A percentile compares a stretch with the other conserved stretches of the same genome.
These are phyloP conservation scores for Sylvia borin DNA, from an alignment of 2,797 vertebrate genomes.

Conservation along the genomic window DNA sequence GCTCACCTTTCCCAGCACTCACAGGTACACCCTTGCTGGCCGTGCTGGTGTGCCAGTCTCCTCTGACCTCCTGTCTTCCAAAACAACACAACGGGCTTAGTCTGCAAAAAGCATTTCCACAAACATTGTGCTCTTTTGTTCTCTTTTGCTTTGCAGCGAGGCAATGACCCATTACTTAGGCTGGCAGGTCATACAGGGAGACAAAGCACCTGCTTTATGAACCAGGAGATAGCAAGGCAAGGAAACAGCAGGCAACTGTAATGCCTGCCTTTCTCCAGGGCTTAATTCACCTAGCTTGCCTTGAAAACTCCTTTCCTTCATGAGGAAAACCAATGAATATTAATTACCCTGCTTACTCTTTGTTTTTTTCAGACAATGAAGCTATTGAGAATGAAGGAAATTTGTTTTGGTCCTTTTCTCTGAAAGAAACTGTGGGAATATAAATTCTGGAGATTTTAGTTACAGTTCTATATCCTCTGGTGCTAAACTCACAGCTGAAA, in stretches of 20 bases:
- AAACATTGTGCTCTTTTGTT: background rate
- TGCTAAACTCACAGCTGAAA: background rate
- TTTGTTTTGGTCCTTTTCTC: background rate
- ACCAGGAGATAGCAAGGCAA: background rate
- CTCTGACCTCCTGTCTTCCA: background rate
- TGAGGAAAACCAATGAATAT: background rate
- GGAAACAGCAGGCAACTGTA: background rate
- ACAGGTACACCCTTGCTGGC: background rate
- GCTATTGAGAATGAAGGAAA: background rate
- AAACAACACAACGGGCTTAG: rapidly evolving
- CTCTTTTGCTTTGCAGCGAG: background rate
- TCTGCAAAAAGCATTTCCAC: rapidly evolving
- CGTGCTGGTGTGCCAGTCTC: background rate
- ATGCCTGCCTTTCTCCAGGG: background rate
- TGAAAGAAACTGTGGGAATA: background rate
- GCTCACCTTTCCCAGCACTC: background rate
- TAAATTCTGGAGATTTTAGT: background rate
- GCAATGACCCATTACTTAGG: background rate
- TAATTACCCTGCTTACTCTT: background rate
- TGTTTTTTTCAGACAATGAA: background rate
- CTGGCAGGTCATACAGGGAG: background rate
- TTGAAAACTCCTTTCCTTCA: background rate
- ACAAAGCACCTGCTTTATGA: background rate
- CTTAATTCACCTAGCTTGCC: background rate
- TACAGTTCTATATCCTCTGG: background rate